Base-by-base conservation (phyloP, 2,797 vertebrate genomes). In the Melanotaenia nigrans region DNA sequence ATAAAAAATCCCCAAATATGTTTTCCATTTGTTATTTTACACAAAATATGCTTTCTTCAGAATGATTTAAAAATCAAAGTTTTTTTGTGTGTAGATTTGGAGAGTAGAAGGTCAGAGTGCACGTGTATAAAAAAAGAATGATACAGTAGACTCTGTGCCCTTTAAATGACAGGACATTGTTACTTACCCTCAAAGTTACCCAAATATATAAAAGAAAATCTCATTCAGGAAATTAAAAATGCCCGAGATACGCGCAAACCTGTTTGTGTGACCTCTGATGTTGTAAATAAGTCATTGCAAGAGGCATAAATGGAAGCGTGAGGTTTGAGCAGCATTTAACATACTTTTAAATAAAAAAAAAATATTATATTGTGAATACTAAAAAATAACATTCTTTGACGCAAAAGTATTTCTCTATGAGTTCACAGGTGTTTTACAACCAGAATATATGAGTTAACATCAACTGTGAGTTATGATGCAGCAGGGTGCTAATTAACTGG, bases 191-290 rank as follows among this genome's bases (percentile, higher is more conserved):
- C 62, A 84, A 77, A 83, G 49, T 70, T 3, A 75, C 22, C 28
- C 59, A 70, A 69, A 33, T 33, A 79, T 85, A 78, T 86, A 73
- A 80, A 24, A 16, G n/a, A 22, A 60, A 75, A 78, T 18, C 28
- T 40, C 2, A 36, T 63, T 3, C 1, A 7, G 18, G 35, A 3
- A 71, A 66, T 25, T 20, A 61, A 67, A 51, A 61, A 80, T 61
- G 32, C 28, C 54, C 45, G 13, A 42, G 40, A 32, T 38, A n/a
- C 33, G 28, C 61, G 35, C 14, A 18, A 33, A 61, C 28, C 30
- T 24, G 38, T 45, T 24, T 49, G 36, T 35, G 38, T 57, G 49
- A 61, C 56, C 60, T 33, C 57, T 42, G 20, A 42, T 35, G 7
- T 51, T 56, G 45, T 57, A 1, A 64, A 12, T 51, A 35, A 61